Base-by-base conservation (phyloP, 1,140 invertebrate genomes). In the Drosophila ogumai region DNA sequence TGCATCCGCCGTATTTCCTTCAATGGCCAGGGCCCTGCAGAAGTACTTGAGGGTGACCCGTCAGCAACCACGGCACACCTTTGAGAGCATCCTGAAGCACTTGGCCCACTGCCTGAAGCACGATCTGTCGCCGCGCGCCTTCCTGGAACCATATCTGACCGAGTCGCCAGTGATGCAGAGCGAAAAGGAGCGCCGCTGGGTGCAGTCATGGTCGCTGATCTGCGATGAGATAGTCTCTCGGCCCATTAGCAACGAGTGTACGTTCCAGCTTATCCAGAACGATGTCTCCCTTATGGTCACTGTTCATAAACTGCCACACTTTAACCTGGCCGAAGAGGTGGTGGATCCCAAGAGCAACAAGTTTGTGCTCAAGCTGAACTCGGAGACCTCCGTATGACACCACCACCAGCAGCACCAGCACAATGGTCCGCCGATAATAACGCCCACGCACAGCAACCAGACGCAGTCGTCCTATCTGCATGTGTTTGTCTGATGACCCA, bases 1-100 rank as follows among this genome's bases (percentile, higher is more conserved):
- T 15, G 98, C 99, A 0, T 97, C 99, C 90, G 98, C 98, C 1
- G 97, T 99, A 19, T 99, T 99, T 92, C 98, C 98, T 6, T 98
- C 98, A 0, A 96, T 99, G 94, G 97, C 98, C 0, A 94, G 98
- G 56, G 97, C 98, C 3, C 93, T 99, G 56, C 98, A 99, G 93
- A 99, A 99, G 93, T 99, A 98, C 93, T 93, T 99, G 44, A 94
- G 98, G 25, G 96, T 99, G 2, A 99, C 98, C 0, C 93, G 98
- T 2, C 98, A 99, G 91, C 98, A 99, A 91, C 98, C 98, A 0
- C 94, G 97, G 56, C 98, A 99, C 92, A 97, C 97, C 0, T 97
- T 98, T 68, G 98, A 99, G 86, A 96, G 96, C 12, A 98, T 99
- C 17, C 82, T 95, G 36, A 94, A 93, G 8, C 98, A 99, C 91